A percentile compares a stretch with the other conserved stretches of the same genome.
phyloP scores from a whole-genome alignment of 2,888 invertebrate species.

The Aromia moschata region DNA sequence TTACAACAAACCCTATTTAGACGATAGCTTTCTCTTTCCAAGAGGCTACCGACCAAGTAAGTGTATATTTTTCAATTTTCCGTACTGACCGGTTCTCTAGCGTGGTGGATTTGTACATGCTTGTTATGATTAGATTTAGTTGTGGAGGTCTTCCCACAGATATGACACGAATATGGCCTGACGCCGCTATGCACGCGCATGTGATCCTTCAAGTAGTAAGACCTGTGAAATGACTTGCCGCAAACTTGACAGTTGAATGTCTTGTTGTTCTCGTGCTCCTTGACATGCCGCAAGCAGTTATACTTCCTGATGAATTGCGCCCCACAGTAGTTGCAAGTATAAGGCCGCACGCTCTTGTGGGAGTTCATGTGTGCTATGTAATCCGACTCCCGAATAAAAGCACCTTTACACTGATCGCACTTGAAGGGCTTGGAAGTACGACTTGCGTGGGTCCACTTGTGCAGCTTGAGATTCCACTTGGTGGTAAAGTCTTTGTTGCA shows the following conservation, averaged over 20 bases:
- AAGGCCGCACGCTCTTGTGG: slow-evolving; percentile 84
- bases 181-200: slow-evolving; percentile 85
- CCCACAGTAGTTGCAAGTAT: slow-evolving; percentile 90
- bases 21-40: slow-evolving; percentile 26
- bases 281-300: slow-evolving; percentile 86
- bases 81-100: slow-evolving; percentile 85
- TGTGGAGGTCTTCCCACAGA: slow-evolving; percentile 88
- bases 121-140: slow-evolving; percentile 93
- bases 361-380: slow-evolving; percentile 87
- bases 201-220: slow-evolving; percentile 88
- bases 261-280: slow-evolving; percentile 84
- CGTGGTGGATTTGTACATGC: slow-evolving; percentile 89
- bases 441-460: slow-evolving; percentile 88
- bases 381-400: slow-evolving; percentile 83
- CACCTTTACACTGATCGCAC: slow-evolving; percentile 83
- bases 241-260: slow-evolving; percentile 80
- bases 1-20: neutral
- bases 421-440: slow-evolving; percentile 86
- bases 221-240: slow-evolving; percentile 85
- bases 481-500: slow-evolving; percentile 89
- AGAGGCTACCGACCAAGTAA: slow-evolving; percentile 26
- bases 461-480: slow-evolving; percentile 89
- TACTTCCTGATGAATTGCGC: slow-evolving; percentile 89
- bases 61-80: slow-evolving; percentile 69
- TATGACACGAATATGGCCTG: slow-evolving; percentile 83